phyloP scores from a whole-genome alignment of 1,140 invertebrate species.

The Homalodisca vitripennis region DNA sequence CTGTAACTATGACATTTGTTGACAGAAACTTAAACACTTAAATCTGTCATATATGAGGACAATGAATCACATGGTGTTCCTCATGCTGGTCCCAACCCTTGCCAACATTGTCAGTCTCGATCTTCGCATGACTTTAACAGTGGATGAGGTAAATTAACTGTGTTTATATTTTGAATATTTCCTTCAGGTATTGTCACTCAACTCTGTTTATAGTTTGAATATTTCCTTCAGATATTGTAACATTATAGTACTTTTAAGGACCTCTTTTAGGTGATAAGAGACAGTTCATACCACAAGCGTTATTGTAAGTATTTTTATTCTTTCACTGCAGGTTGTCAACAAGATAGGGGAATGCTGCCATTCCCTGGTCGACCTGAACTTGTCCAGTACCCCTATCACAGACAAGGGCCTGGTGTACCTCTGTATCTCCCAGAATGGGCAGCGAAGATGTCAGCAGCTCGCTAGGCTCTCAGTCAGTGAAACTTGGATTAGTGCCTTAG shows the following conservation, averaged over 20 bases:
- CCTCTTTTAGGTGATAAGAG: too few species aligned
- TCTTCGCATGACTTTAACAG: conserved; percentile 44
- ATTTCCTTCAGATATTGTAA: too few species aligned
- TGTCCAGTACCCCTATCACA: conserved; percentile 43
- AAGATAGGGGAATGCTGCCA: conserved; percentile 42
- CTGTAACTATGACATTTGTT: conserved; percentile 22
- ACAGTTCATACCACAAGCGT: too few species aligned
- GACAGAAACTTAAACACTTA: conserved; percentile 42
- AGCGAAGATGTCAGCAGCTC: conserved; percentile 40
- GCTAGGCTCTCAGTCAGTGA: conserved; percentile 42
- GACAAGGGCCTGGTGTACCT: conserved; percentile 43
- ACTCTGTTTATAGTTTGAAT: too few species aligned
- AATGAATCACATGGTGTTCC: conserved; percentile 41
- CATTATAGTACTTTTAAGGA: too few species aligned
- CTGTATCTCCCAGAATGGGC: conserved; percentile 38
- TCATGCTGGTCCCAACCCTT: conserved; percentile 41
- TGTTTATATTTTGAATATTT: too few species aligned
- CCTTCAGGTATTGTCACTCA: too few species aligned
- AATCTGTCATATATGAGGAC: conserved; percentile 43
- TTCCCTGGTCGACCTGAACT: conserved; percentile 42
- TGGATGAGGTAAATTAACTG: conserved; percentile 46
- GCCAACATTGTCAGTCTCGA: conserved; percentile 40
- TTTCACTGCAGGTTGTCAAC: conserved; percentile 39
- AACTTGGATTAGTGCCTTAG: conserved; percentile 41
- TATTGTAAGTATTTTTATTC: too few species aligned